Percentiles rank a stretch among this genome's conserved stretches.
phyloP scores from a whole-genome alignment of 2,797 vertebrate species.

The Scarus forsteni region DNA sequence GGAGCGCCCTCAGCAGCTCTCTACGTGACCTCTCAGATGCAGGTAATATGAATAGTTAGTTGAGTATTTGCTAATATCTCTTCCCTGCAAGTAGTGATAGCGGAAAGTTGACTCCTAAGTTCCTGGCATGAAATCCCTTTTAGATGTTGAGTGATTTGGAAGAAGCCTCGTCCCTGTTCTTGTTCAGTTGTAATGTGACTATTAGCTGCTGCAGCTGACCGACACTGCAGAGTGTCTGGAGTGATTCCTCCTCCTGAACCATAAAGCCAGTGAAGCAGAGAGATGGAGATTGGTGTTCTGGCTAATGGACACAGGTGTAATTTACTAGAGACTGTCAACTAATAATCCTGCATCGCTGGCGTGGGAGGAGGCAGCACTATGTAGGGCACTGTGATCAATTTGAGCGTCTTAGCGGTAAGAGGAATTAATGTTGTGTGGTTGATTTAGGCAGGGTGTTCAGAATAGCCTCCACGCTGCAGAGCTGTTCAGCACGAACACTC shows the following conservation, averaged over 20 bases:
- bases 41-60: conserved; percentile 82
- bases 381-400: conserved; percentile 66
- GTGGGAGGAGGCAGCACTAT: conserved; percentile 43
- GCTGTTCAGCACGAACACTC: conserved; percentile 12
- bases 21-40: conserved; percentile 95
- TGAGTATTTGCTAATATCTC: not conserved
- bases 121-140: conserved; percentile 46
- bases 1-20: conserved; percentile 96
- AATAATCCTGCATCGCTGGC: conserved; percentile 41
- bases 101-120: conserved; percentile 29
- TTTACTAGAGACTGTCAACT: conserved; percentile 53
- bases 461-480: conserved; percentile 47
- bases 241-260: conserved; percentile 7
- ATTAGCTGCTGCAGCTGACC: conserved; percentile 2
- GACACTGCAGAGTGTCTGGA: not conserved
- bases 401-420: conserved; percentile 62
- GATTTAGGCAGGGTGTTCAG: conserved; percentile 30
- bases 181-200: conserved; percentile 7
- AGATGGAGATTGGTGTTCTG: conserved; percentile 36
- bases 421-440: conserved; percentile 59
- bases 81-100: conserved; percentile 18
- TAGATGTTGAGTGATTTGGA: conserved; percentile 13
- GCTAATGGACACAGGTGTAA: conserved; percentile 53
- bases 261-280: conserved; percentile 10
- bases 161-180: conserved; percentile 11